These are phyloP conservation scores for Euschistus heros DNA, from an alignment of 1,140 invertebrate genomes.

Conservation along the genomic window DNA sequence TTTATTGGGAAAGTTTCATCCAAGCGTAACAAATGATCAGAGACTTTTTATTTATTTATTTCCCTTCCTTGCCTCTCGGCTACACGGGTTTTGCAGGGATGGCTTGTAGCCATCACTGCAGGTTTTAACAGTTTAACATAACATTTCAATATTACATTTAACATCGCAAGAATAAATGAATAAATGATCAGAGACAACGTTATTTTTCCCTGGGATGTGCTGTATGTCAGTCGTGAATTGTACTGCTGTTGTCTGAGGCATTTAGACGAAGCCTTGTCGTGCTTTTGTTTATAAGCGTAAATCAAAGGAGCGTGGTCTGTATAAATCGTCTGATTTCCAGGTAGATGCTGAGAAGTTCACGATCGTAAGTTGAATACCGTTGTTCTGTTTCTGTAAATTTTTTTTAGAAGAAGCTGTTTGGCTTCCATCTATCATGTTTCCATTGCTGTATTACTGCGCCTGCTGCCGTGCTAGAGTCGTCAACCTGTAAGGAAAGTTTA, in stretches of 20 bases:
- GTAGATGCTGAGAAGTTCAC: no score
- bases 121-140: no score
- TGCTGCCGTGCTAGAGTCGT: slow-evolving; percentile 17
- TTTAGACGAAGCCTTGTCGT: slow-evolving; percentile 25
- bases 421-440: background rate
- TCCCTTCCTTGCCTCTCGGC: no score
- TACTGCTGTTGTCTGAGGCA: slow-evolving; percentile 30
- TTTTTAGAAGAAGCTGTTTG: slow-evolving; percentile 27
- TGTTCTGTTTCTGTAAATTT: slow-evolving; percentile 25
- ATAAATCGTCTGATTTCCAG: no score
- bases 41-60: no score
- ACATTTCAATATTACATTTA: no score
- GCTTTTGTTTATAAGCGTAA: slow-evolving; percentile 21
- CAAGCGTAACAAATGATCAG: no score
- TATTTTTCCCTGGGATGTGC: slow-evolving; percentile 17
- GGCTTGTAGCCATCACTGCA: no score
- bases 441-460: slow-evolving; percentile 17
- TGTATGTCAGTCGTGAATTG: slow-evolving; percentile 28
- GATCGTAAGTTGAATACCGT: slow-evolving; percentile 14
- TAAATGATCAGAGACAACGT: slow-evolving; percentile 8
- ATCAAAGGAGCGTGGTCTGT: no score
- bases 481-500: slow-evolving; percentile 10
- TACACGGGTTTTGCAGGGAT: no score
- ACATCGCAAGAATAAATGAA: no score
- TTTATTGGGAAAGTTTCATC: no score